Percentiles rank a stretch among this genome's conserved stretches.
Conservation (phyloP, 1,140 invertebrate species). For the Polypedilum vanderplanki region DNA sequence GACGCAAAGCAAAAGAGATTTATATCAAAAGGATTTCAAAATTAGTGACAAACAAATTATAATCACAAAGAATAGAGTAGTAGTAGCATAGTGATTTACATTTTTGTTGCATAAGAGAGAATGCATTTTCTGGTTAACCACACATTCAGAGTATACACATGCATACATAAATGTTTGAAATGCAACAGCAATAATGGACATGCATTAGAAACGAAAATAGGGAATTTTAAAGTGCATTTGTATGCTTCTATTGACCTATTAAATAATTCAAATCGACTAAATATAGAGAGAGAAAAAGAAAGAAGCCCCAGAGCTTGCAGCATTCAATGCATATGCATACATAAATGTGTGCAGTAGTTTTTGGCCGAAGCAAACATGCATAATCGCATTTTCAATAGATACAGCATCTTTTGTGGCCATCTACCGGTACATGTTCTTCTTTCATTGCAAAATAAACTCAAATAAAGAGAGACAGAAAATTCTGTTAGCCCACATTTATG, state of each 20-base stretch:
- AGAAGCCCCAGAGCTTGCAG: background rate
- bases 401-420: conserved; percentile 10
- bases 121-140: background rate
- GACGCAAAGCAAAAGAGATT: background rate
- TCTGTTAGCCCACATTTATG: background rate
- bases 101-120: background rate
- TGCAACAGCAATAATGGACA: background rate
- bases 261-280: conserved; percentile 27
- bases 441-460: background rate
- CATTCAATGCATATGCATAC: background rate
- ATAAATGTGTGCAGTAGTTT: background rate
- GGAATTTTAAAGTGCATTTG: conserved; percentile 19
- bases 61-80: background rate
- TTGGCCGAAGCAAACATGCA: background rate
- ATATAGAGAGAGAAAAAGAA: background rate
- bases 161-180: background rate
- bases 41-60: conserved; percentile 19
- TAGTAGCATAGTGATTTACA: background rate
- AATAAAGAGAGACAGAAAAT: background rate
- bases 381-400: conserved; percentile 12
- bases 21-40: background rate
- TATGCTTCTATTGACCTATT: conserved; percentile 14
- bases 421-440: background rate
- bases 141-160: background rate
- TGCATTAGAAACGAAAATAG: background rate